These are phyloP conservation scores for Acanthosepion lycidas DNA, from an alignment of 2,888 invertebrate species.

Conservation along the genomic window DNA sequence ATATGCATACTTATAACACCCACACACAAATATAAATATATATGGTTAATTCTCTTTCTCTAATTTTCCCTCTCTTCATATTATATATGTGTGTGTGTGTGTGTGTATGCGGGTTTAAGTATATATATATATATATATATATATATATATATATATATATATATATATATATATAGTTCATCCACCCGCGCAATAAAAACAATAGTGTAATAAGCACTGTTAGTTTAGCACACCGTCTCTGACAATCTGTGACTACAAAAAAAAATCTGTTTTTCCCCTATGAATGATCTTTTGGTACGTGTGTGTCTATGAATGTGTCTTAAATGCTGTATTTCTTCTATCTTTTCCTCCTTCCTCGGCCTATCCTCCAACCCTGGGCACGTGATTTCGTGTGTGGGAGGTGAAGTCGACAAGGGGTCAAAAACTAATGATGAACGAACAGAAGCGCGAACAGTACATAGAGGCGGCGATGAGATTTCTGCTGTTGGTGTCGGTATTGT, in stretches of 20 bases:
- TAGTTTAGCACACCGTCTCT: neutral
- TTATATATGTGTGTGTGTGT: neutral
- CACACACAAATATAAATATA: neutral
- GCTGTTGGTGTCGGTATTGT: neutral
- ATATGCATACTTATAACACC: neutral
- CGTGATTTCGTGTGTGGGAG: neutral
- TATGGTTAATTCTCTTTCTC: too few species aligned
- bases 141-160: slow-evolving; percentile 33
- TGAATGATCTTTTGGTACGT: neutral
- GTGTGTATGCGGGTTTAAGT: neutral
- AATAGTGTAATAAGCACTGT: neutral
- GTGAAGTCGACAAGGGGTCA: neutral
- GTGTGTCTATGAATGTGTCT: neutral
- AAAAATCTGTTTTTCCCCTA: neutral
- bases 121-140: slow-evolving; percentile 33
- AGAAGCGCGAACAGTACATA: neutral
- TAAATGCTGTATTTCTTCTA: neutral
- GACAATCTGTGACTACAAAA: neutral
- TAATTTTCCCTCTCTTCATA: neutral
- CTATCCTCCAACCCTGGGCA: neutral
- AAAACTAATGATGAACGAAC: neutral
- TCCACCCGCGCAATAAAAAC: neutral
- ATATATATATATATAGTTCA: neutral
- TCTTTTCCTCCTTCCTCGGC: neutral
- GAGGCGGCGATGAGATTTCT: neutral